Evolutionary conservation across 2,797 vertebrate species (phyloP).

Genomic region (Sternotherus odoratus): DNA sequence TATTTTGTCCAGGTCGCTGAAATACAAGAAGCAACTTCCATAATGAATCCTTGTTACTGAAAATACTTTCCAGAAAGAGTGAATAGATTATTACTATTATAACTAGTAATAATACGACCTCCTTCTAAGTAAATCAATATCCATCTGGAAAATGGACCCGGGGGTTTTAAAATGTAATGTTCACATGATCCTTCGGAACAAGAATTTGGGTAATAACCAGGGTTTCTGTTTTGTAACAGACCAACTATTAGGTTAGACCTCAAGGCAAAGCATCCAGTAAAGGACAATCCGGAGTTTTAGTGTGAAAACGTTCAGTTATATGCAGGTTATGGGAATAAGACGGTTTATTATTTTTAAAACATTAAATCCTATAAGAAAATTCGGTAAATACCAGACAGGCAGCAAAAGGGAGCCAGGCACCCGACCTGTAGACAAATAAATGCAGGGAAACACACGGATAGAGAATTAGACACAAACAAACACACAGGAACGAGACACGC

Average conservation of each 20-base stretch:
- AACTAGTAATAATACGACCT: neutral
- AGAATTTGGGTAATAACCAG: neutral
- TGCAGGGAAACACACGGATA: neutral
- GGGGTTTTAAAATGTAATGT: neutral
- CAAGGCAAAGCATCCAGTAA: neutral
- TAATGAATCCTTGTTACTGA: neutral
- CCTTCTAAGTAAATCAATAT: neutral
- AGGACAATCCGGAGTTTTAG: neutral
- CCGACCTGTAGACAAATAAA: neutral
- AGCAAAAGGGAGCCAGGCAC: slow-evolving; percentile 20
- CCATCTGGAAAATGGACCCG: slow-evolving; percentile 8
- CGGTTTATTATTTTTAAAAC: neutral
- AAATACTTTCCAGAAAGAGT: slow-evolving; percentile 44
- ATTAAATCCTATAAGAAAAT: slow-evolving; percentile 8
- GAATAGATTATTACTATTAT: neutral
- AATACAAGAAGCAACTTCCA: neutral
- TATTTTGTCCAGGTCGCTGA: neutral
- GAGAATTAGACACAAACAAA: too few species aligned
- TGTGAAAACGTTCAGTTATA: neutral
- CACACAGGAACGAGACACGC: neutral
- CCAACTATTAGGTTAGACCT: neutral
- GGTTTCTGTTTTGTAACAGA: slow-evolving; percentile 24
- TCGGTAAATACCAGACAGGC: neutral
- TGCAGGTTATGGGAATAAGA: neutral
- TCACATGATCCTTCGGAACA: neutral